Conservation (phyloP, 1,140 invertebrate genomes). For the Drosophila funebris region DNA sequence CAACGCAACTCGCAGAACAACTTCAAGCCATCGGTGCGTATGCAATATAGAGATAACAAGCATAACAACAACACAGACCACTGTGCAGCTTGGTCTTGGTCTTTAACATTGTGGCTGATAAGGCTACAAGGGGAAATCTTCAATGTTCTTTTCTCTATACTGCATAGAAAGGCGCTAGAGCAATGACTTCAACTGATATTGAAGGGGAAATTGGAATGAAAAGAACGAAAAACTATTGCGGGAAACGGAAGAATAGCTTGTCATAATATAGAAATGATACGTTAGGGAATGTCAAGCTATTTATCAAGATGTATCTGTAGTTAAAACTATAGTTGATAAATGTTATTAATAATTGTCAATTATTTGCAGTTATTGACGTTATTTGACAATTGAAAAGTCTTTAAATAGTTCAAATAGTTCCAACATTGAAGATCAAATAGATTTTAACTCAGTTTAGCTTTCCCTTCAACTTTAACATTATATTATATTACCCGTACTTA, state of each 20-base stretch:
- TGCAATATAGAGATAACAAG: conserved; percentile 7
- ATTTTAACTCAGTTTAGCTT: not conserved
- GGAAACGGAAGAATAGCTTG: not conserved
- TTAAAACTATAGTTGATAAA: not conserved
- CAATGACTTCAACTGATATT: conserved; percentile 20
- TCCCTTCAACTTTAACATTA: not conserved
- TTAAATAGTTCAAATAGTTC: no score
- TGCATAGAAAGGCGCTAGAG: conserved; percentile 1
- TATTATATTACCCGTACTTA: not conserved
- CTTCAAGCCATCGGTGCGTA: conserved; percentile 92
- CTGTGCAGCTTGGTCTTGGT: not conserved
- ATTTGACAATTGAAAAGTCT: no score
- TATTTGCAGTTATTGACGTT: no score
- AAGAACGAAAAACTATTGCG: not conserved
- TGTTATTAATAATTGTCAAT: no score
- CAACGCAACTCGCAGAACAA: conserved; percentile 89
- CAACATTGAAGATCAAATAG: no score
- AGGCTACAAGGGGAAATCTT: not conserved
- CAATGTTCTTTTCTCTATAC: conserved; percentile 3
- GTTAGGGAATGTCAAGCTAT: not conserved
- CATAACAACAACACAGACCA: not conserved
- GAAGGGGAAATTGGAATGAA: not conserved
- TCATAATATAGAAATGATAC: not conserved
- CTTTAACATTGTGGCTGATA: conserved; percentile 9
- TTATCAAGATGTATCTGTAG: no score